Evolutionary conservation across 2,113 vertebrate genomes (phyloP).

Genomic region (Chlorodrepanis virens): DNA sequence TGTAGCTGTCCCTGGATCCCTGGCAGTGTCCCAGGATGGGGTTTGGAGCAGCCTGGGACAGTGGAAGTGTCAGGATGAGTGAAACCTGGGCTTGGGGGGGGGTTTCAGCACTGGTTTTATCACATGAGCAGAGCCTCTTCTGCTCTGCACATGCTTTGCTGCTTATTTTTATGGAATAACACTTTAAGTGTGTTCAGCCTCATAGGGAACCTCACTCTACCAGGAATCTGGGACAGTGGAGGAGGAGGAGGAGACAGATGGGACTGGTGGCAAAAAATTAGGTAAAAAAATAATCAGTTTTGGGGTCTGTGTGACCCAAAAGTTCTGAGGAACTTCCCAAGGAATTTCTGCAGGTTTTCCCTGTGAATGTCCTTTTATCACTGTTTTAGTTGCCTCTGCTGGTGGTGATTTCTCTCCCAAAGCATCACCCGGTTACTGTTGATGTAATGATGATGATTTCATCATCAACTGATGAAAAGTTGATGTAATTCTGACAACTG

Average conservation of each 20-base stretch:
- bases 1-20: neutral
- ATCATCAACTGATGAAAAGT: too few relatives aligned
- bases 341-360: neutral
- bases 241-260: neutral
- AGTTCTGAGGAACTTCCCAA: neutral
- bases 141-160: neutral
- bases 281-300: neutral
- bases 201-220: neutral
- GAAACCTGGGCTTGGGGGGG: neutral
- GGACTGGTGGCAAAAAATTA: neutral
- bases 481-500: neutral
- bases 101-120: fast-evolving
- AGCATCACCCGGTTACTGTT: neutral
- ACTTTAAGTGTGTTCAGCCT: neutral
- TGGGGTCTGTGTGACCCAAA: neutral
- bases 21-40: neutral
- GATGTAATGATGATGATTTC: too few relatives aligned
- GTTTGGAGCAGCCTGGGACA: neutral
- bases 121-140: neutral
- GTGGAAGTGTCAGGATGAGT: fast-evolving
- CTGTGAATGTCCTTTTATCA: neutral
- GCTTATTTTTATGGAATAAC: neutral
- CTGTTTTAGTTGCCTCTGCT: neutral
- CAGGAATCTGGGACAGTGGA: neutral
- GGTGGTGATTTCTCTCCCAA: neutral